Conservation (phyloP, 2,888 invertebrate species). For the Bugula neritina region DNA sequence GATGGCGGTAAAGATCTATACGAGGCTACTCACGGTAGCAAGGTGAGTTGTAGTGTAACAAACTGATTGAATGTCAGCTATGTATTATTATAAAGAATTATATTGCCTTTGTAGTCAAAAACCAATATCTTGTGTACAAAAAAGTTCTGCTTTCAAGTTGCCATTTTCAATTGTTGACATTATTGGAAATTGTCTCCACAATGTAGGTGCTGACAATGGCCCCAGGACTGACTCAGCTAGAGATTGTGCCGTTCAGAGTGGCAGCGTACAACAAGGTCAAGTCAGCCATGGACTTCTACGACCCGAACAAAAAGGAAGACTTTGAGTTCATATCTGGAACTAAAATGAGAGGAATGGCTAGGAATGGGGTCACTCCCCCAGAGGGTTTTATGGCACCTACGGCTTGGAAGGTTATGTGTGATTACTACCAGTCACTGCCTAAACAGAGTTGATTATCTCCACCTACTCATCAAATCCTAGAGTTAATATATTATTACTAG, state of each 20-base stretch:
- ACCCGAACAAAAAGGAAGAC: conserved; percentile 78
- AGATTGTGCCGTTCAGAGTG: conserved; percentile 95
- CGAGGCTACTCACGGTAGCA: conserved; percentile 85
- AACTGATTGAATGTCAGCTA: too few species aligned
- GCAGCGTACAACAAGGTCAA: conserved; percentile 88
- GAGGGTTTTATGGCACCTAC: conserved; percentile 95
- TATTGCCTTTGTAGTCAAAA: too few species aligned
- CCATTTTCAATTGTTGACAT: too few species aligned
- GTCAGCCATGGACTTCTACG: conserved; percentile 87
- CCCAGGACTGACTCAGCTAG: conserved; percentile 81
- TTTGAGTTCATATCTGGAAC: conserved; percentile 90
- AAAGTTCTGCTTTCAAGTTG: too few species aligned
- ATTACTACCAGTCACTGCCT: conserved; percentile 49
- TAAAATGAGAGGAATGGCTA: conserved; percentile 75
- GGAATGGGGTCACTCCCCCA: conserved; percentile 79
- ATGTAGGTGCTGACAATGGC: conserved; percentile 87
- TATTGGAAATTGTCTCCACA: too few species aligned
- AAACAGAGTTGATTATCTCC: conserved; percentile 16
- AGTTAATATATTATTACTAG: too few species aligned
- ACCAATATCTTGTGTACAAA: too few species aligned
- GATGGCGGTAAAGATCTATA: conserved; percentile 75
- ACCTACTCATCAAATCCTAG: too few species aligned
- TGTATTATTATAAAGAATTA: too few species aligned
- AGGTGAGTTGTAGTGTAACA: conserved; percentile 45
- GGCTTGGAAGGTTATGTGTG: conserved; percentile 84